A percentile compares a stretch with the other conserved stretches of the same genome.
phyloP scores from a whole-genome alignment of 2,888 invertebrate species.

The Anagyrus pseudococci region DNA sequence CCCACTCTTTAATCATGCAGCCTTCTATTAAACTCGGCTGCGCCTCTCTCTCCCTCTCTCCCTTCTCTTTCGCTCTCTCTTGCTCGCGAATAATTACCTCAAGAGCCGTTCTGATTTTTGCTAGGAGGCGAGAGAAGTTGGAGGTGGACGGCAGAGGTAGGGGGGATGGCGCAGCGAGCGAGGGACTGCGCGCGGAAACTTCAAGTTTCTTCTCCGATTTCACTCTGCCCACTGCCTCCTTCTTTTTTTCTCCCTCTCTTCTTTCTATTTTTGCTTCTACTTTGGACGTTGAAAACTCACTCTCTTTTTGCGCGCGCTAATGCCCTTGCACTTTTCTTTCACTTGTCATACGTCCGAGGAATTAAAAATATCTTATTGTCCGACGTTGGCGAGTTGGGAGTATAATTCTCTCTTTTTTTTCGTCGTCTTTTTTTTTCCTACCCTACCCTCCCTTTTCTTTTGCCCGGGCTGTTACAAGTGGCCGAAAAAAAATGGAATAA shows the following conservation, averaged over 20 bases:
- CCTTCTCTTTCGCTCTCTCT: not conserved
- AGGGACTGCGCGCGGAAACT: conserved; percentile 7
- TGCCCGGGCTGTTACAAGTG: too few species aligned
- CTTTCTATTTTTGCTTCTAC: not conserved
- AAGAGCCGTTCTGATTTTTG: conserved; percentile 30
- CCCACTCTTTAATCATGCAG: conserved; percentile 35
- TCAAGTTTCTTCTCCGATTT: conserved; percentile 19
- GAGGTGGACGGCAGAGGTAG: not conserved
- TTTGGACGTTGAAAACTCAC: not conserved
- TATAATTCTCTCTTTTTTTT: too few species aligned
- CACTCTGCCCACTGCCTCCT: not conserved
- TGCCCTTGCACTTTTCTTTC: conserved; percentile 24
- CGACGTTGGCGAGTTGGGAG: too few species aligned
- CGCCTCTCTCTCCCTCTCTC: conserved; percentile 11
- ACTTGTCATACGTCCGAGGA: conserved; percentile 20
- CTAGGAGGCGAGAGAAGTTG: conserved; percentile 2
- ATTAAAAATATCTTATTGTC: conserved; percentile 26
- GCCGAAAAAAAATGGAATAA: too few species aligned
- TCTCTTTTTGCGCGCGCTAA: conserved; percentile 15
- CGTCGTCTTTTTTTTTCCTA: too few species aligned
- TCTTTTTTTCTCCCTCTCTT: not conserved
- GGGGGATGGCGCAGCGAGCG: too few species aligned
- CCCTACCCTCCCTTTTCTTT: too few species aligned
- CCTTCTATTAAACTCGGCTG: conserved; percentile 29
- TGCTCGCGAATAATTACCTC: conserved; percentile 35